Base-by-base conservation (phyloP, 35 echinoderm and acorn worm genomes). In the Lytechinus variegatus region DNA sequence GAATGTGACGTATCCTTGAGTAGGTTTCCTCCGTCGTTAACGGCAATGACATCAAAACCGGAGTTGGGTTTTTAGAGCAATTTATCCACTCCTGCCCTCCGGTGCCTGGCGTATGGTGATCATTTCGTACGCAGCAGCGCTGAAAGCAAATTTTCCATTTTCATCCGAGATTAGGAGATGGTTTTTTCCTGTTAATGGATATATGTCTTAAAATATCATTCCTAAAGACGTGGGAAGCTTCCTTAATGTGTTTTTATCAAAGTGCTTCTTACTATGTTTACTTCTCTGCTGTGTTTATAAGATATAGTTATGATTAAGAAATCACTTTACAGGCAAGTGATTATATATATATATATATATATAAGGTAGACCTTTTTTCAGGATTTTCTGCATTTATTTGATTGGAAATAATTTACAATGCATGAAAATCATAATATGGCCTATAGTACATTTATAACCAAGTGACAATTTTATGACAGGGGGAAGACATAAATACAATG, bases 141-240 rank as follows among this genome's bases (percentile, higher is more conserved):
- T 79, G 66, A 79, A 79, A 79, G 66, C 66, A 79, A 79, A 79
- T 79, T 79, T 79, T 79, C 66, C n/a, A 79, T 19, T 79, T 79
- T 24, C 66, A 6, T 16, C 19, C 66, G 66, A 24, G 66, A 79
- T 79, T 79, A 24, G 66, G 21, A 79, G 66, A 79, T 79, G 66
- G 16, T 79, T 8, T 79, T 79, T 79, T 79, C 66, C n/a, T 4
- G 66, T 79, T 24, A 13, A 79, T 79, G 66, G 66, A 79, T 79
- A 79, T n/a, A 79, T 79, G 66, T 79, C 66, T 79, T 79, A n/a
- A 79, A 79, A 8, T 24, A 79, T 79, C 66, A 79, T 79, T 44
- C 21, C 19, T 79, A 79, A 79, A 79, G 66, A 79, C 14, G 66
- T 79, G 19, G 33, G 33, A 16, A 79, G 19, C n/a, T 79, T 24